These are phyloP conservation scores for Leptobrachium leishanense DNA, from an alignment of 2,113 vertebrate species.

Conservation along the genomic window DNA sequence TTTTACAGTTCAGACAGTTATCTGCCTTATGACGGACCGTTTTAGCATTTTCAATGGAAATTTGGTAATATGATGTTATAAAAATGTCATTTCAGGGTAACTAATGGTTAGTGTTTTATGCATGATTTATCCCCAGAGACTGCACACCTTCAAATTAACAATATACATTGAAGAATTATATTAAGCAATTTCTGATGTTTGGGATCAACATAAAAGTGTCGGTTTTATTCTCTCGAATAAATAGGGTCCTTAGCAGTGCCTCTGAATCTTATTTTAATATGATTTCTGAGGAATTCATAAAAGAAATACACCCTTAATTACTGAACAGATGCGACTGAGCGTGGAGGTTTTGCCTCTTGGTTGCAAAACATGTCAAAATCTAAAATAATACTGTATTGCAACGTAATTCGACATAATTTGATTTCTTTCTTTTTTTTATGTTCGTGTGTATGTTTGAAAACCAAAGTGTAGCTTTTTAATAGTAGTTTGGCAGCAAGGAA, in stretches of 20 bases:
- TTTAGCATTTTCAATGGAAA: slow-evolving; percentile 78
- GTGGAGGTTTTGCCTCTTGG: not conserved
- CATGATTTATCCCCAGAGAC: slow-evolving; percentile 77
- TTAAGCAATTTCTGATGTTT: slow-evolving; percentile 55
- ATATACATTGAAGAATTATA: slow-evolving; percentile 65
- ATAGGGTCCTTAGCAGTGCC: slow-evolving; percentile 39
- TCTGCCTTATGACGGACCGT: slow-evolving; percentile 82
- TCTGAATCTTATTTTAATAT: slow-evolving; percentile 22
- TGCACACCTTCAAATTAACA: slow-evolving; percentile 79
- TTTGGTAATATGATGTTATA: slow-evolving; percentile 80
- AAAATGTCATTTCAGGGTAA: slow-evolving; percentile 76
- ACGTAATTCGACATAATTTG: not conserved
- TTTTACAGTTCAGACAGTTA: slow-evolving; percentile 77
- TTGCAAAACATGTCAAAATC: not conserved
- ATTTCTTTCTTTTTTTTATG: no score
- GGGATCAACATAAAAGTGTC: slow-evolving; percentile 48
- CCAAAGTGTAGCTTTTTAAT: no score
- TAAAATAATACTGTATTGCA: not conserved
- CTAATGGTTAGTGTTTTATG: slow-evolving; percentile 80
- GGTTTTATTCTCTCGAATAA: slow-evolving; percentile 49
- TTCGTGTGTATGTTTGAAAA: no score
- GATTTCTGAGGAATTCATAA: slow-evolving; percentile 15
- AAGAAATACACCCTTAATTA: slow-evolving; percentile 19
- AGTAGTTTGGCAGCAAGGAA: no score
- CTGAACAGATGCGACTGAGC: not conserved